Evolutionary conservation across 2,797 vertebrate genomes (phyloP).

Genomic region (Schizothorax lantsangensis): DNA sequence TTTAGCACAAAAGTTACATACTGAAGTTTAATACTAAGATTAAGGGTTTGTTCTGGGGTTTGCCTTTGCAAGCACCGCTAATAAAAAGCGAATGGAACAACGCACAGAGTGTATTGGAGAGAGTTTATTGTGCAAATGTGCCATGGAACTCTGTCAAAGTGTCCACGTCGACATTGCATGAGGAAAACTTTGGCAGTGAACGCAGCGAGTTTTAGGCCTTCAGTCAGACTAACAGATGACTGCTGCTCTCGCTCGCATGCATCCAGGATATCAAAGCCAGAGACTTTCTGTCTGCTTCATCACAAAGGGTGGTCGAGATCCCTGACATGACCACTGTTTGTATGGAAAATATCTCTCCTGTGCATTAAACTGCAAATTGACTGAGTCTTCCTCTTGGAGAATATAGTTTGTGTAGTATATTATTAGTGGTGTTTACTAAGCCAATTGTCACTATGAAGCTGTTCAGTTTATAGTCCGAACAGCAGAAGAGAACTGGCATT

Average conservation of each 20-base stretch:
- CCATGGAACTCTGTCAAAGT: constrained; percentile 58
- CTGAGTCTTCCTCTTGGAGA: background rate
- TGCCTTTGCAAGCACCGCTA: constrained; percentile 20
- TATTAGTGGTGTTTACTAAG: background rate
- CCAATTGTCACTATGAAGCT: background rate
- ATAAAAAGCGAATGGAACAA: constrained; percentile 42
- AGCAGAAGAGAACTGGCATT: background rate
- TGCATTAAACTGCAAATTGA: background rate
- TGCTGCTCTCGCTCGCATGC: constrained; percentile 43
- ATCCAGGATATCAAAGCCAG: constrained; percentile 4
- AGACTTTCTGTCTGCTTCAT: constrained; percentile 32
- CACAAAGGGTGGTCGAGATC: background rate
- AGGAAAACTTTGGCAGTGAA: constrained; percentile 56
- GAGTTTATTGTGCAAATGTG: constrained; percentile 53
- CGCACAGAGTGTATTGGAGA: constrained; percentile 24
- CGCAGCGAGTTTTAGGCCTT: constrained; percentile 22
- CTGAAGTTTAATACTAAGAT: background rate
- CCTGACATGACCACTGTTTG: background rate
- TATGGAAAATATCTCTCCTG: background rate
- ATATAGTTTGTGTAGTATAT: background rate
- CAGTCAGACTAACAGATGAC: constrained; percentile 48
- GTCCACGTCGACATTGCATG: constrained; percentile 63
- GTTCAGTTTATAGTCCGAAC: background rate
- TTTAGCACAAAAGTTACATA: background rate
- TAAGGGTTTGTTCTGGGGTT: constrained; percentile 29